A percentile compares a stretch with the other conserved stretches of the same genome.
Evolutionary conservation across 2,888 invertebrate species (phyloP).

Genomic region (Hanleya hanleyi): DNA sequence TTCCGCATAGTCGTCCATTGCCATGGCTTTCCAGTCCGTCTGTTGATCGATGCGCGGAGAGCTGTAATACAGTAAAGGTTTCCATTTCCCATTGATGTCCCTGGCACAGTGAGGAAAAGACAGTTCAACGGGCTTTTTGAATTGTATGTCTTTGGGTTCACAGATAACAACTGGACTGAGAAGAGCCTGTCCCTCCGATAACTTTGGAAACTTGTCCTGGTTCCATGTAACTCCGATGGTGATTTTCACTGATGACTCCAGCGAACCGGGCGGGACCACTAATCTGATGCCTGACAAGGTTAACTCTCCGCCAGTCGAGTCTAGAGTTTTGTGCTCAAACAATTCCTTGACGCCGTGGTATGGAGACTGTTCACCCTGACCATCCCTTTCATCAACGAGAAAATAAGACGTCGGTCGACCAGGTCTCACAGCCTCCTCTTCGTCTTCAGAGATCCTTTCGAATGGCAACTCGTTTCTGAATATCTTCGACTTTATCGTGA

Average conservation of each 20-base stretch:
- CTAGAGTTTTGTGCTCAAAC: conserved; percentile 41
- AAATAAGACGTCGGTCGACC: not conserved
- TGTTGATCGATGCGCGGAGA: conserved; percentile 19
- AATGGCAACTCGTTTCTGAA: not conserved
- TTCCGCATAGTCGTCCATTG: conserved; percentile 30
- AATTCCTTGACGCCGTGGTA: conserved; percentile 27
- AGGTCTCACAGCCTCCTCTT: not conserved
- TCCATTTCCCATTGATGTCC: conserved; percentile 40
- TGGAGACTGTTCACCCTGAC: too few relatives aligned
- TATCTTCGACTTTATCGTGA: not conserved
- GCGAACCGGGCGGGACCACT: conserved; percentile 39
- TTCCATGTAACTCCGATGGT: conserved; percentile 45
- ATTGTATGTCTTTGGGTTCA: conserved; percentile 39
- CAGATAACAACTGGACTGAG: conserved; percentile 48
- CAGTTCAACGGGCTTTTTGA: conserved; percentile 38
- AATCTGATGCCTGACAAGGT: conserved; percentile 39
- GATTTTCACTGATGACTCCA: conserved; percentile 26
- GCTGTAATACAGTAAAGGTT: conserved; percentile 29
- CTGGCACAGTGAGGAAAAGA: conserved; percentile 46
- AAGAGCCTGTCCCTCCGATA: conserved; percentile 32
- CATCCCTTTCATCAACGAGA: not conserved
- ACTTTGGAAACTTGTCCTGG: conserved; percentile 27
- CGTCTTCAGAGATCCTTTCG: not conserved
- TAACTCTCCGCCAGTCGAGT: conserved; percentile 33
- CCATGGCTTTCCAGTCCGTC: conserved; percentile 36